These are phyloP conservation scores for Argyra leucocephala DNA, from an alignment of 2,888 invertebrate species.

Conservation along the genomic window DNA sequence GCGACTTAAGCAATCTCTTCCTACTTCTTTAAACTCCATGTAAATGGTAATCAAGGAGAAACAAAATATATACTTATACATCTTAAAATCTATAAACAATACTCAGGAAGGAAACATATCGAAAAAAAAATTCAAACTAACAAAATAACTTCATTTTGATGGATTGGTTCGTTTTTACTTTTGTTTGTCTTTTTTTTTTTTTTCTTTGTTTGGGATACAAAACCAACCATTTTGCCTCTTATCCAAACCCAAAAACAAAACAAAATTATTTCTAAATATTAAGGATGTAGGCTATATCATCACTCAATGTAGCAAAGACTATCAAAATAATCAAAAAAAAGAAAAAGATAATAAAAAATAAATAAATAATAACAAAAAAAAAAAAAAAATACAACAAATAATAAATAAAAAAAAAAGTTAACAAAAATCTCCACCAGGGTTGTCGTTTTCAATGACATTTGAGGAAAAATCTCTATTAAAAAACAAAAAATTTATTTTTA, in stretches of 20 bases:
- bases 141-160: conserved; percentile 6
- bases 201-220: background rate
- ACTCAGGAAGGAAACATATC: background rate
- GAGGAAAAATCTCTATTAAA: background rate
- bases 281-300: background rate
- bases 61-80: too few species aligned
- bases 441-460: conserved; percentile 3
- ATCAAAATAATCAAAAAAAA: background rate
- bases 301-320: background rate
- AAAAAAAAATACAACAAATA: background rate
- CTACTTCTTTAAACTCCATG: too few species aligned
- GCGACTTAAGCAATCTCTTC: too few species aligned
- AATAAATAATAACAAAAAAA: background rate
- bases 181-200: background rate
- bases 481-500: background rate
- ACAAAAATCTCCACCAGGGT: background rate
- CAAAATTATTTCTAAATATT: background rate
- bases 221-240: too few species aligned
- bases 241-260: background rate
- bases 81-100: too few species aligned
- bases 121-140: background rate
- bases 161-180: background rate
- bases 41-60: too few species aligned
- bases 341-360: too few species aligned
- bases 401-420: background rate